Evolutionary conservation across 2,113 vertebrate species (phyloP).

Genomic region (Percopsis transmontana): DNA sequence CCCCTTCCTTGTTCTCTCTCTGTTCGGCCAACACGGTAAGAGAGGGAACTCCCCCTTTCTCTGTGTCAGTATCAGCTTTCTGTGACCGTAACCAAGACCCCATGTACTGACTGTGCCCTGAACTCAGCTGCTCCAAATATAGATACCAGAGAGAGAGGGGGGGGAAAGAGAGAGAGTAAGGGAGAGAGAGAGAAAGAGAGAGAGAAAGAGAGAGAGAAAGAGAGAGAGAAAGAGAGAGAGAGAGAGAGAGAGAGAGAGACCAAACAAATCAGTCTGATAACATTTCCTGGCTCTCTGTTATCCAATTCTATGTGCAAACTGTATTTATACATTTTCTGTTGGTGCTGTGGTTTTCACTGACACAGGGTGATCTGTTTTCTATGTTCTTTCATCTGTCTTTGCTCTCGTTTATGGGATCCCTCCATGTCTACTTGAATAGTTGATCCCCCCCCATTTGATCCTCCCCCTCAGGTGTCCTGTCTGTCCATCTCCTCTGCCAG

Average conservation of each 20-base stretch:
- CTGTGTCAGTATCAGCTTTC: conserved; percentile 61
- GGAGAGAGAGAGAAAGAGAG: conserved; percentile 3
- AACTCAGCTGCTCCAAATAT: conserved; percentile 52
- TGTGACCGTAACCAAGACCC: conserved; percentile 54
- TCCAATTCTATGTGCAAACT: too few species aligned
- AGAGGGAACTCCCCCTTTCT: conserved; percentile 38
- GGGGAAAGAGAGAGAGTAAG: conserved; percentile 31
- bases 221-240: not conserved
- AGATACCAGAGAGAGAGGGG: conserved; percentile 24
- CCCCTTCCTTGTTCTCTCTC: too few species aligned
- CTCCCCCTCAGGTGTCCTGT: not conserved
- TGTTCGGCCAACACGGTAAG: not conserved
- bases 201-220: not conserved
- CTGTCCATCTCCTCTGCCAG: not conserved
- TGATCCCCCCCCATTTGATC: too few species aligned
- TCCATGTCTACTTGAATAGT: not conserved
- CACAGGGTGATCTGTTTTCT: too few species aligned
- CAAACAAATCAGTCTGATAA: not conserved
- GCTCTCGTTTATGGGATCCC: not conserved
- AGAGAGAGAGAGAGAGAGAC: not conserved
- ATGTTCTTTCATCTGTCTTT: not conserved
- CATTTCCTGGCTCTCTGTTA: not conserved
- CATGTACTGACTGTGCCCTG: conserved; percentile 32
- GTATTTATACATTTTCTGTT: too few species aligned
- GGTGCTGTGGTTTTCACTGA: not conserved